Evolutionary conservation across 2,888 invertebrate species (phyloP).

Genomic region (Zaprionus obscuricornis): DNA sequence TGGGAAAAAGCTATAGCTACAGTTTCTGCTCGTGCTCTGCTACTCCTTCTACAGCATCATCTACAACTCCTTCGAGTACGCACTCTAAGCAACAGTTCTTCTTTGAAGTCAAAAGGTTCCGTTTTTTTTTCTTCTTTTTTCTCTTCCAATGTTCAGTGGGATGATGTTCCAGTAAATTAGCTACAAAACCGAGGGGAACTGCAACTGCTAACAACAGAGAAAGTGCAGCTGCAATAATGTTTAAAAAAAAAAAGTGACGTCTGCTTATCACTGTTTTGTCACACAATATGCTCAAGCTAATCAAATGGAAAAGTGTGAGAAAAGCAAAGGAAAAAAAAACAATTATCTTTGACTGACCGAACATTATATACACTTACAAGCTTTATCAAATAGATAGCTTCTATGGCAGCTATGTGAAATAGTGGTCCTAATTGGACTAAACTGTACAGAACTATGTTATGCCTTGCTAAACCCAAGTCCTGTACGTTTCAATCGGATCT

Average conservation of each 20-base stretch:
- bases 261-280: slow-evolving; percentile 29
- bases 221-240: slow-evolving; percentile 24
- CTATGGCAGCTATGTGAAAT: no score
- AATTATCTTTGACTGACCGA: no score
- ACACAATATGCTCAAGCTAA: slow-evolving; percentile 35
- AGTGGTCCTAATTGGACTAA: no score
- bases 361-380: no score
- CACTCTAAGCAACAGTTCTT: slow-evolving; percentile 74
- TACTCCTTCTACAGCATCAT: slow-evolving; percentile 15
- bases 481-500: no score
- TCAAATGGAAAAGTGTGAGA: slow-evolving; percentile 23
- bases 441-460: no score
- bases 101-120: slow-evolving; percentile 73
- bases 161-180: slow-evolving; percentile 63
- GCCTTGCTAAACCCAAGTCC: no score
- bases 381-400: no score
- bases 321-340: not conserved
- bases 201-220: not conserved
- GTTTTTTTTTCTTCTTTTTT: slow-evolving; percentile 7
- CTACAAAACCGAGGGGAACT: slow-evolving; percentile 40
- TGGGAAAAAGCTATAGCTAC: not conserved
- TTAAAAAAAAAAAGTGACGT: slow-evolving; percentile 32
- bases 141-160: slow-evolving; percentile 29
- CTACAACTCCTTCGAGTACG: slow-evolving; percentile 10
- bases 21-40: no score